Base-by-base conservation (phyloP, 2,797 vertebrate genomes). In the Megaceryle alcyon region DNA sequence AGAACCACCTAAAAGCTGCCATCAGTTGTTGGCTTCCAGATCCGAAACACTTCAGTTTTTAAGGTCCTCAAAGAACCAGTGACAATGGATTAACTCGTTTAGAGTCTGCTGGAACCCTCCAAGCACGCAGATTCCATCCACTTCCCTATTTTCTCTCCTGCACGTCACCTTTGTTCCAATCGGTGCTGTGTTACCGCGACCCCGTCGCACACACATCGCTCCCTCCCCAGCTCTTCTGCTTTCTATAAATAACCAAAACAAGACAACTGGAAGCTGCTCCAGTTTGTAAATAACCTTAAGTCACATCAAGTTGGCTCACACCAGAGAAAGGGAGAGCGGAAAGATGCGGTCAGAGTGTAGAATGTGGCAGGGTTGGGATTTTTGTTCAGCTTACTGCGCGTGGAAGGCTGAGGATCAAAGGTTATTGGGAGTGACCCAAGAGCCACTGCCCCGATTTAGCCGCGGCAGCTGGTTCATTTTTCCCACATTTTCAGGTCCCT, bases 401-500 rank as follows among this genome's bases (percentile, higher is more conserved):
- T 2, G 6, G 13, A 69, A 8, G 33, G 17, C 37, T 12, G 15
- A 39, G 23, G 64, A 59, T 61, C 84, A 65, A 43, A 57, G 49
- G 71, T 69, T 33, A 17, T 0, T 6, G 33, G 64, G 48, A 66
- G 10, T 16, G 13, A 29, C 9, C 0, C 1, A 4, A 4, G 26
- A 88, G 71, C 43, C 81, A 28, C 57, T 28, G 56, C 39, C 49
- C 54, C 3, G 49, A 7, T 61, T 7, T 16, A 26, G 17, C 39
- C 0, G 0, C 44, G 21, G 39, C 86, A 31, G 21, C 56, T 15
- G 17, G 11, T 33, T 80, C 64, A 4, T 37, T 35, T 43, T 3
- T 10, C 28, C 21, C 66, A 19, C 25, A 1, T 43, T 21, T 39
- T 5, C 54, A 23, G 28, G 25, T 20, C 26, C 5, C 21, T 35